Percentiles rank a stretch among this genome's conserved stretches.
phyloP scores from a whole-genome alignment of 2,113 vertebrate genomes.

The Silurus asotus region DNA sequence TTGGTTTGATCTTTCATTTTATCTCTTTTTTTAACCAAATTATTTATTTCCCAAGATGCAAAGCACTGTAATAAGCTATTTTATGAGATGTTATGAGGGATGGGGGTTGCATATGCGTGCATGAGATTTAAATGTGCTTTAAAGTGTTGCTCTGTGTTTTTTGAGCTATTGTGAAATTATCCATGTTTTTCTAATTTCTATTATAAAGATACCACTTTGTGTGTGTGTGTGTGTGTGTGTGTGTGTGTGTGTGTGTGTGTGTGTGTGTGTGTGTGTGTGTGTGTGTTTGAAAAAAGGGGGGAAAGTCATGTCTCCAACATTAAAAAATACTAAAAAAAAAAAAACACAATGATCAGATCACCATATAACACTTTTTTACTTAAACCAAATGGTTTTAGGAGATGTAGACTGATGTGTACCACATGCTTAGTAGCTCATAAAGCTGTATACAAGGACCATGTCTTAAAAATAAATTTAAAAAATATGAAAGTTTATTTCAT shows the following conservation, averaged over 20 bases:
- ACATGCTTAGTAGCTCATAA: background rate
- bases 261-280: slow-evolving; percentile 17
- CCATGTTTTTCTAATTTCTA: background rate
- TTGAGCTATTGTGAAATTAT: background rate
- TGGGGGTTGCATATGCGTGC: background rate
- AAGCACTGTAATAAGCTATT: slow-evolving; percentile 31
- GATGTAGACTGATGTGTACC: background rate
- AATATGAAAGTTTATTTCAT: background rate
- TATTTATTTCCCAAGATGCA: slow-evolving; percentile 67
- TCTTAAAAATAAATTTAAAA: background rate
- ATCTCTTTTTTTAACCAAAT: slow-evolving; percentile 72
- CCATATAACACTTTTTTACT: background rate
- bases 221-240: too few species aligned
- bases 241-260: too few species aligned
- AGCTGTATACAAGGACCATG: background rate
- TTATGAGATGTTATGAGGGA: slow-evolving; percentile 24
- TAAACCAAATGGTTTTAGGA: background rate
- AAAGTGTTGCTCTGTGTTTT: slow-evolving; percentile 22
- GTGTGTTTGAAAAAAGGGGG: background rate
- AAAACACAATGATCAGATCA: background rate
- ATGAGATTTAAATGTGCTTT: slow-evolving; percentile 5
- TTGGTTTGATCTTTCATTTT: slow-evolving; percentile 59
- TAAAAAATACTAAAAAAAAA: background rate
- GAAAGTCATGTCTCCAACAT: background rate
- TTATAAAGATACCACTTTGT: too few species aligned